Evolutionary conservation across 2,797 vertebrate genomes (phyloP), one percentile per base, ranked within the genome.

Genomic region (Gymnothorax javanicus): DNA sequence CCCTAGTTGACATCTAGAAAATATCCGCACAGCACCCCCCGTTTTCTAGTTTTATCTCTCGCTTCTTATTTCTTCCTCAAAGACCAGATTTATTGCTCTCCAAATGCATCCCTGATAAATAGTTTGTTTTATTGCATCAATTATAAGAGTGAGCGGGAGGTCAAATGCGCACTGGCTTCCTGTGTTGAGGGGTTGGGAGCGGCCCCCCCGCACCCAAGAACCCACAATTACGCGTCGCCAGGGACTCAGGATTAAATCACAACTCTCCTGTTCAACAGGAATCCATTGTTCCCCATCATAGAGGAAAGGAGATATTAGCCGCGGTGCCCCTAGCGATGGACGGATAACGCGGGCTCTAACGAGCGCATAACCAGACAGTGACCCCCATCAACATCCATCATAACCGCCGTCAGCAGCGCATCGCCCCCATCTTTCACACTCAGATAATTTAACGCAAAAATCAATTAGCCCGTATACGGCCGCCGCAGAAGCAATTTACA

Each of bases 221-320:
- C 96, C 95, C 93, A 92, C 95, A 94, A 96, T 96, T 96, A 96
- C 93, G 92, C 88, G 89, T 27, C 94, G 91, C 94, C 94, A 93
- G 73, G 92, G 94, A 95, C 93, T 93, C 93, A 91, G 95, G 95
- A 96, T 96, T 96, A 95, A 96, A 97, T 96, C 96, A 95, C 94
- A 96, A 95, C 95, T 93, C 94, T 94, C 94, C 92, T 94, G 93
- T 93, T 94, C 95, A 96, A 96, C 94, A 96, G 95, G 94, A 95
- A 95, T 94, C 92, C 94, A 91, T 93, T 95, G 95, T 94, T 95
- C 92, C 90, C 87, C 92, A 91, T 87, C 91, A 89, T 60, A 91
- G 92, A 93, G 86, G 43, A 82, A 91, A 89, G 73, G 89, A 90
- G 87, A 93, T 95, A 95, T 95, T 95, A 94, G 90, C 94, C 93